phyloP scores from a whole-genome alignment of 2,797 vertebrate species.

The Decapterus maruadsi region DNA sequence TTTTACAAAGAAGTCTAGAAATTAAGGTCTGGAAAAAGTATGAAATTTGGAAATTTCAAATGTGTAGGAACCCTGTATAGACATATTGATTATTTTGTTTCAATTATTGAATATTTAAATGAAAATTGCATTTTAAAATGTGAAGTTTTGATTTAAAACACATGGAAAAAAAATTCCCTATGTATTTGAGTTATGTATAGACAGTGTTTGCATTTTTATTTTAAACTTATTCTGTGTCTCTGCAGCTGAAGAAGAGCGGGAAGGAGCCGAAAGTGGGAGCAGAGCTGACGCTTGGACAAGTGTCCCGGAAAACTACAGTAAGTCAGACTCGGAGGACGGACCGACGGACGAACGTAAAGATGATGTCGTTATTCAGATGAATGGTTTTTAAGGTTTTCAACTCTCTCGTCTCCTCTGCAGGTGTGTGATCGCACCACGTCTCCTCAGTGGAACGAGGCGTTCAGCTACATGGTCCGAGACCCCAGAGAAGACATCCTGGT shows the following conservation, averaged over 20 bases:
- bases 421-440: conserved; percentile 85
- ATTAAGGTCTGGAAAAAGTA: no score
- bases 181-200: no score
- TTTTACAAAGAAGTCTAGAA: no score
- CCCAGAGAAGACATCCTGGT: conserved; percentile 88
- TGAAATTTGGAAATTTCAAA: no score
- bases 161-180: no score
- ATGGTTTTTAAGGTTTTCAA: not conserved
- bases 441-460: conserved; percentile 92
- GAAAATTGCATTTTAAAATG: no score
- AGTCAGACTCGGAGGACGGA: conserved; percentile 30
- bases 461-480: conserved; percentile 89
- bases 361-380: not conserved
- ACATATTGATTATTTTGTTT: no score
- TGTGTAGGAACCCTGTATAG: no score
- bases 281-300: conserved; percentile 83
- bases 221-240: conserved; percentile 7
- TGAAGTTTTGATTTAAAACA: no score
- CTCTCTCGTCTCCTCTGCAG: conserved; percentile 71
- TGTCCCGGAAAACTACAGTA: conserved; percentile 90
- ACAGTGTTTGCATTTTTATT: no score
- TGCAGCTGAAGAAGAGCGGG: conserved; percentile 90
- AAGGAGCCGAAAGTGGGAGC: conserved; percentile 90
- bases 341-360: not conserved
- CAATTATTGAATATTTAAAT: no score